These are phyloP conservation scores for Xerus rutilus DNA, from an alignment of 2,797 vertebrate species.

Conservation along the genomic window DNA sequence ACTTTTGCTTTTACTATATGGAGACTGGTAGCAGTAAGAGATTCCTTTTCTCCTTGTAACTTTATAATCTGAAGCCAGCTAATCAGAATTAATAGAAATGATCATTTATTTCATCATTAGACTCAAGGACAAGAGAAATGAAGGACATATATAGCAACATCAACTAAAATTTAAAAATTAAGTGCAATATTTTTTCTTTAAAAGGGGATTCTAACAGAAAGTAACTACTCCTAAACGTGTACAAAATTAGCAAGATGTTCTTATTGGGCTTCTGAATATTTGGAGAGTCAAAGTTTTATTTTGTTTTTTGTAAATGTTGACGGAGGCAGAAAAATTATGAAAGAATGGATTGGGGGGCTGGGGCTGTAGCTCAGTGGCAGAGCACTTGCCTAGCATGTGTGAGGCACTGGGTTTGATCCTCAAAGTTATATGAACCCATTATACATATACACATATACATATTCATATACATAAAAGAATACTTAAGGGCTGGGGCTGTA, in stretches of 20 bases:
- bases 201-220: not conserved
- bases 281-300: not conserved
- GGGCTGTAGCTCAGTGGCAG: too few species aligned
- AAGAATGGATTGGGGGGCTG: not conserved
- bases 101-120: not conserved
- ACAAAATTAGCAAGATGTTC: not conserved
- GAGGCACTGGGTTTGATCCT: too few species aligned
- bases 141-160: not conserved
- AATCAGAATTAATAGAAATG: slow-evolving; percentile 36
- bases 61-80: not conserved
- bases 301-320: slow-evolving; percentile 42
- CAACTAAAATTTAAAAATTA: slow-evolving; percentile 46
- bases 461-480: not conserved
- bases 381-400: too few species aligned
- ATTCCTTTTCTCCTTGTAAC: not conserved
- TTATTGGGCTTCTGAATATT: slow-evolving; percentile 36
- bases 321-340: slow-evolving; percentile 48
- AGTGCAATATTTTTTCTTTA: not conserved
- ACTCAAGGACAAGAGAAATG: not conserved
- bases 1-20: not conserved
- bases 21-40: not conserved
- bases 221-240: not conserved
- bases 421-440: not conserved
- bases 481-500: not conserved
- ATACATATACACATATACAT: not conserved